Base-by-base conservation (phyloP, 2,113 vertebrate genomes). In the Lipophrys pholis region DNA sequence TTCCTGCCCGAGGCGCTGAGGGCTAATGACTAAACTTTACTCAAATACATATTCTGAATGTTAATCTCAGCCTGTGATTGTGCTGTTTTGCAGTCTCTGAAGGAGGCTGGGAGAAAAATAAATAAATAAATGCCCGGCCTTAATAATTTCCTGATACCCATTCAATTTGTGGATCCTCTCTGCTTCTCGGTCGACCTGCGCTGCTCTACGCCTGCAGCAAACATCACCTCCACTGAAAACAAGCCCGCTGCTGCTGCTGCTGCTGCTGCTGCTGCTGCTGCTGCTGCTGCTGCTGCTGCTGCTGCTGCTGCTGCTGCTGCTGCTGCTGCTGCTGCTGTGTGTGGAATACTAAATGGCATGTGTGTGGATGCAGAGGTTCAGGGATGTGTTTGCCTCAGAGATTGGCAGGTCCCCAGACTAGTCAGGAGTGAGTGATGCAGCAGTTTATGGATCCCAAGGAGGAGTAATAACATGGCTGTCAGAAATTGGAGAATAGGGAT, bases 271-370 rank as follows among this genome's bases (percentile, higher is more conserved):
- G n/a, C n/a, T n/a, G n/a, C n/a, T n/a, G n/a, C n/a, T n/a, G n/a
- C n/a, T n/a, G n/a, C n/a, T n/a, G n/a, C n/a, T n/a, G n/a, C n/a
- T n/a, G n/a, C n/a, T n/a, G n/a, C n/a, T n/a, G n/a, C n/a, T n/a
- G n/a, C n/a, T n/a, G n/a, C n/a, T n/a, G n/a, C n/a, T n/a, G n/a
- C n/a, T n/a, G 4, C 21, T 30, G 21, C 21, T 30, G 21, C 21
- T 30, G 21, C 21, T 30, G 51, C 64, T 58, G 61, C 80, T 64
- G 67, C 52, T 56, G 50, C 1, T 79, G 59, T 60, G 63, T 64
- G 54, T 59, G 40, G 68, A 85, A 87, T 86, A 74, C 52, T 53
- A 82, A 89, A 77, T 40, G 48, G 17, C 9, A 11, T 43, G 62
- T 62, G 58, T 83, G 63, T 53, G 76, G 58, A 64, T 21, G 46